Conservation (phyloP, 2,797 vertebrate species). For the Onychomys leucogaster region DNA sequence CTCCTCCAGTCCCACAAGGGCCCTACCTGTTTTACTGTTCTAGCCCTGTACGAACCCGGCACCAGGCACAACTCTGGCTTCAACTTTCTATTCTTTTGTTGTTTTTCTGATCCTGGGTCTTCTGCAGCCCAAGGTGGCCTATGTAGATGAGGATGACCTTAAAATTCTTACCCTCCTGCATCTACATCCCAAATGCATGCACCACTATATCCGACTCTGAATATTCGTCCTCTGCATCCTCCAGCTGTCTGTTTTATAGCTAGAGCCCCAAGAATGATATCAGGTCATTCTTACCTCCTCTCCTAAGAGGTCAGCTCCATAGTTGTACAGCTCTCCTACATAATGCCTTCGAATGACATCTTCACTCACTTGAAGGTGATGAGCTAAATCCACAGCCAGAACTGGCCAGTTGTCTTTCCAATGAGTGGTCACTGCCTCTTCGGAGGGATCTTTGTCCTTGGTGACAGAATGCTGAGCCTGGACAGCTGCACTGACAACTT, state of each 20-base stretch:
- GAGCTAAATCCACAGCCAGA: constrained; percentile 92
- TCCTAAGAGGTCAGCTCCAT: constrained; percentile 94
- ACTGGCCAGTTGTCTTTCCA: constrained; percentile 92
- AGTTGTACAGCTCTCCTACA: constrained; percentile 96
- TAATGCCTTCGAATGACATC: constrained; percentile 94
- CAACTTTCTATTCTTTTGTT: not conserved
- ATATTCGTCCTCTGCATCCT: not conserved
- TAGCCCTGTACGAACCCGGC: not conserved
- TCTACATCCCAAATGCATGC: not conserved
- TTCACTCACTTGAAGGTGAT: constrained; percentile 93
- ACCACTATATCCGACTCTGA: not conserved
- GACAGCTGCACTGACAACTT: constrained; percentile 92
- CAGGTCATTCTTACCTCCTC: constrained; percentile 91
- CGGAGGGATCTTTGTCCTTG: constrained; percentile 74
- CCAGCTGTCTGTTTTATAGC: not conserved
- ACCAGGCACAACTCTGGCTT: not conserved
- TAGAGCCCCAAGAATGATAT: not conserved
- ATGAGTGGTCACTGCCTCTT: constrained; percentile 75
- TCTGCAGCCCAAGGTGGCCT: not conserved
- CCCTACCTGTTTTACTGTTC: not conserved
- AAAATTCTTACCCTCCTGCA: not conserved
- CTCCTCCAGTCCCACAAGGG: not conserved
- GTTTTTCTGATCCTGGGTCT: not conserved
- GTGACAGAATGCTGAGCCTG: constrained; percentile 87
- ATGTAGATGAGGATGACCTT: not conserved